phyloP scores from a whole-genome alignment of 2,797 vertebrate genomes.

The Peromyscus eremicus region DNA sequence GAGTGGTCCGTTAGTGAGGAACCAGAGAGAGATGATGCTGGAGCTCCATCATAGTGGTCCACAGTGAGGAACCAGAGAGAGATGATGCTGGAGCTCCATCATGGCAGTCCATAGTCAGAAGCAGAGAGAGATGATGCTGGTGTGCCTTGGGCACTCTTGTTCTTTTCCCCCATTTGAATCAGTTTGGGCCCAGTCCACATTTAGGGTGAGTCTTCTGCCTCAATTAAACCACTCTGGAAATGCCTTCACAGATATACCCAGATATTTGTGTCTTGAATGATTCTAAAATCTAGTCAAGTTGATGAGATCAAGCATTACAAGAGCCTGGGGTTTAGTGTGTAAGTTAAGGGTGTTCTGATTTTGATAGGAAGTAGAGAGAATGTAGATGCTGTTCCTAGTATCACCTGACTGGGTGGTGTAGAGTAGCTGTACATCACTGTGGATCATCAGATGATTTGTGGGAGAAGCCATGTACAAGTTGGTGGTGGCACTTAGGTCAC shows the following conservation, averaged over 20 bases:
- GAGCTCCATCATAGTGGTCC: too few relatives aligned
- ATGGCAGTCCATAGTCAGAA: neutral
- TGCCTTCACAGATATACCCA: neutral
- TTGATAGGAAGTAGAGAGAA: constrained; percentile 35
- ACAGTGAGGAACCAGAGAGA: neutral
- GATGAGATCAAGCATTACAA: neutral
- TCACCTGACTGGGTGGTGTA: constrained; percentile 72
- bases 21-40: neutral
- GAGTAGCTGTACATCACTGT: constrained; percentile 56
- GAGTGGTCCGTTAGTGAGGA: neutral
- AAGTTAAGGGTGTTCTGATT: constrained; percentile 70
- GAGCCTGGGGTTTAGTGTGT: constrained; percentile 21
- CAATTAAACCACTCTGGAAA: neutral
- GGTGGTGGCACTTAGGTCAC: neutral
- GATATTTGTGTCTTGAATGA: neutral
- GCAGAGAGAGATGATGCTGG: neutral
- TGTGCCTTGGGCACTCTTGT: neutral
- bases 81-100: neutral
- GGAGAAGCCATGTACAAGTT: constrained; percentile 55
- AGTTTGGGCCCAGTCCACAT: neutral
- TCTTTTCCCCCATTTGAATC: neutral
- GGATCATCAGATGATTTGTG: constrained; percentile 66
- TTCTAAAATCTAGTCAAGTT: neutral
- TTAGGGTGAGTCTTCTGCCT: neutral
- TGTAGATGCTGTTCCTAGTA: neutral